A percentile compares a stretch with the other conserved stretches of the same genome.
Evolutionary conservation across 1,140 invertebrate genomes (phyloP).

Genomic region (Spodoptera litura): DNA sequence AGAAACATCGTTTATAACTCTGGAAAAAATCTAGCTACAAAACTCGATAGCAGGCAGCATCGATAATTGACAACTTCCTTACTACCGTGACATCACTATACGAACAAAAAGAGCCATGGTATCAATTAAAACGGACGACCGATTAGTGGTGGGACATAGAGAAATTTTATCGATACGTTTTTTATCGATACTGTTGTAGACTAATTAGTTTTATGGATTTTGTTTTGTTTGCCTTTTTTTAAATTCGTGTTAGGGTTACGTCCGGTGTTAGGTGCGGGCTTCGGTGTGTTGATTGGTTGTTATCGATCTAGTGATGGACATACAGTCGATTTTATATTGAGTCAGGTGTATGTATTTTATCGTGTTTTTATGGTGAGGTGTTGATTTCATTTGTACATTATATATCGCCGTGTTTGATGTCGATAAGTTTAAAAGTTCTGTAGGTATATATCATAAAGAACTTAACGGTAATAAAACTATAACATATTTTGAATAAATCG

Average conservation of each 20-base stretch:
- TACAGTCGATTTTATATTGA: background rate
- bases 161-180: slow-evolving; percentile 1
- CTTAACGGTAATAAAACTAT: no score
- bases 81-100: slow-evolving; percentile 37
- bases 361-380: background rate
- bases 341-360: background rate
- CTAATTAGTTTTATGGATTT: slow-evolving; percentile 1
- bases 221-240: slow-evolving; percentile 1
- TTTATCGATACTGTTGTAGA: slow-evolving; percentile 5
- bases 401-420: no score
- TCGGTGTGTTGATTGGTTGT: background rate
- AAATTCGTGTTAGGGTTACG: background rate
- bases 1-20: background rate
- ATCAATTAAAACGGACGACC: slow-evolving; percentile 42
- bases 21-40: slow-evolving; percentile 8
- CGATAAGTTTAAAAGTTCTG: no score
- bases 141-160: slow-evolving; percentile 32
- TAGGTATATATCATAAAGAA: no score
- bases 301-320: background rate
- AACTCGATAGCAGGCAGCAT: slow-evolving; percentile 10
- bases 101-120: slow-evolving; percentile 38
- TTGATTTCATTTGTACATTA: no score
- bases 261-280: background rate
- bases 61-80: slow-evolving; percentile 47
- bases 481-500: no score